Base-by-base conservation (phyloP, 1,140 invertebrate genomes). In the Drosophila teissieri region DNA sequence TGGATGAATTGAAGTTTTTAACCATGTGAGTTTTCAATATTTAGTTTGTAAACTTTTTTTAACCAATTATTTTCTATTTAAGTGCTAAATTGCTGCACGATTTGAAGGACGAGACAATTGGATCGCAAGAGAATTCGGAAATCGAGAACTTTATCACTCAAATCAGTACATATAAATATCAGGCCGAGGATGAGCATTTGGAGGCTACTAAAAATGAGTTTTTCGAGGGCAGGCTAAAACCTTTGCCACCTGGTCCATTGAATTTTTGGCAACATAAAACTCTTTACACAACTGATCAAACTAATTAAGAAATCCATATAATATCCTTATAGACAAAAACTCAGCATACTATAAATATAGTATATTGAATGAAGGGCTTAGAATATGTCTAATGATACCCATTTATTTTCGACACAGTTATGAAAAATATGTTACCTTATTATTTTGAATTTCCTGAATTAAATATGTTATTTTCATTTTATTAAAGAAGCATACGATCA, bases 151-250 rank as follows among this genome's bases (percentile, higher is more conserved):
- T 84, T 39, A 51, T 77, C n/a, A 61, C 14, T 12, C 27, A 77
- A 1, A 73, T 80, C 3, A 84, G 80, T 51, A n/a, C 12, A 5
- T 40, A 67, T 24, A 84, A 85, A 56, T 57, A 60, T 36, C 14
- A 46, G n/a, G 77, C 65, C 44, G 72, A 67, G 6, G 76, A 84
- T 57, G 76, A 67, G 15, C 14, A 19, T 4, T 14, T 24, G 8
- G 15, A 14, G 11, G 11, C 15, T 8, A 8, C 11, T 1, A 14
- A 19, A 4, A 8, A 12, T 1, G 36, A 24, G 7, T 17, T 19
- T 22, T 31, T 27, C 1, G 5, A 11, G 6, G 64, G 24, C n/a
- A 49, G 37, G 19, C 51, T 85, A 0, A 53, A 24, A 3, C 10
- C 36, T 2, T 37, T 78, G 22, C 82, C 81, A 4, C n/a, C 60